Evolutionary conservation across 2,888 invertebrate genomes (phyloP).

Genomic region (Teleogryllus oceanicus): DNA sequence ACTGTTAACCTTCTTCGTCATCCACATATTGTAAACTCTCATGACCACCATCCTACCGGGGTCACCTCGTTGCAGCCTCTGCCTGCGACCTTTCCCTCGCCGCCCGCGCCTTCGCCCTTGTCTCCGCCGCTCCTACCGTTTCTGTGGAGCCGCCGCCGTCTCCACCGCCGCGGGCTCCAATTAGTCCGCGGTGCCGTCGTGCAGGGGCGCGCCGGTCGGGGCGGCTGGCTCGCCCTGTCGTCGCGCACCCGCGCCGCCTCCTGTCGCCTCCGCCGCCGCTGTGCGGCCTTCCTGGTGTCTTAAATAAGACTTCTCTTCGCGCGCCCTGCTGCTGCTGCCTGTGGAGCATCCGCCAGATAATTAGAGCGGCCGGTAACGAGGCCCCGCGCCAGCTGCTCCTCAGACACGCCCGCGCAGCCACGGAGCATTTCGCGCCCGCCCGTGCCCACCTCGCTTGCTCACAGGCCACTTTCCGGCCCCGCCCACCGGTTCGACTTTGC

Average conservation of each 20-base stretch:
- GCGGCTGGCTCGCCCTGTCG: background rate
- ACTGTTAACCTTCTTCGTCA: too few species aligned
- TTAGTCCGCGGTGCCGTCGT: background rate
- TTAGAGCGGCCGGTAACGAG: background rate
- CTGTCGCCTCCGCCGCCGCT: background rate
- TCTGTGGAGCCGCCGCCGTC: background rate
- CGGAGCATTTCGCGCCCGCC: background rate
- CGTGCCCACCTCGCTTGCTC: background rate
- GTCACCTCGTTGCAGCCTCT: too few species aligned
- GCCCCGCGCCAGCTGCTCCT: background rate
- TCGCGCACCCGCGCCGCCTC: background rate
- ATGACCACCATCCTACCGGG: too few species aligned
- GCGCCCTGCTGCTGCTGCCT: background rate
- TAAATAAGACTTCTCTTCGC: background rate
- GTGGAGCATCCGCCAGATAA: conserved; percentile 10
- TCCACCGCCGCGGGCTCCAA: background rate
- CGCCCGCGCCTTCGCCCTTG: background rate
- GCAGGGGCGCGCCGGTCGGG: background rate
- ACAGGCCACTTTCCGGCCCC: too few species aligned
- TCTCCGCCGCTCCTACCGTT: background rate
- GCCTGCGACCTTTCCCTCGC: background rate
- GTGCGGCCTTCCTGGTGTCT: conserved; percentile 1
- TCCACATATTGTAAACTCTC: too few species aligned
- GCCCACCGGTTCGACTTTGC: too few species aligned
- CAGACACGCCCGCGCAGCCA: background rate